Percentiles rank a stretch among this genome's conserved stretches.
phyloP scores from a whole-genome alignment of 2,797 vertebrate genomes.

The Malurus leucopterus region DNA sequence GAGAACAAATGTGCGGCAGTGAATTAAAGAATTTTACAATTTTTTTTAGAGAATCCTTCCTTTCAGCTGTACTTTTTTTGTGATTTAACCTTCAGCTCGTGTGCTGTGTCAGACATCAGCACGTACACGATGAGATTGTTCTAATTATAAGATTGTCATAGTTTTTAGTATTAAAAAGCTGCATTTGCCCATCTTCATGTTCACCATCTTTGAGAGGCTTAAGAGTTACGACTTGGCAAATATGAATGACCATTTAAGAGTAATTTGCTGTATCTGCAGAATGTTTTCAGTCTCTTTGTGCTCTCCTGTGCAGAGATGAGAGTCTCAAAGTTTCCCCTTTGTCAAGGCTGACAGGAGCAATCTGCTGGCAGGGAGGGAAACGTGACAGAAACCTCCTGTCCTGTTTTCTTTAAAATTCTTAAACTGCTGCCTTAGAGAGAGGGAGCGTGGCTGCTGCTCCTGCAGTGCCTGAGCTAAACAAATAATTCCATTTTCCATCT shows the following conservation, averaged over 20 bases:
- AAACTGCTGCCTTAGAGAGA: background rate
- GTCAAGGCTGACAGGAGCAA: background rate
- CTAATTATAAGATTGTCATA: background rate
- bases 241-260: background rate
- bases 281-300: background rate
- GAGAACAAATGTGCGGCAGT: background rate
- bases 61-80: background rate
- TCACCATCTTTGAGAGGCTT: background rate
- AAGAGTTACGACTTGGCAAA: background rate
- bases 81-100: slow-evolving; percentile 13
- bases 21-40: background rate
- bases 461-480: background rate
- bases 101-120: background rate
- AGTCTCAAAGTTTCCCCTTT: background rate
- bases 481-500: background rate
- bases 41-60: background rate
- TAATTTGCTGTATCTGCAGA: background rate
- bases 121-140: background rate
- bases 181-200: background rate
- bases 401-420: background rate
- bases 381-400: background rate
- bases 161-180: background rate
- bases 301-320: background rate
- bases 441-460: background rate
- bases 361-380: background rate